Conservation (phyloP, 2,113 vertebrate genomes). For the Oenanthe melanoleuca region DNA sequence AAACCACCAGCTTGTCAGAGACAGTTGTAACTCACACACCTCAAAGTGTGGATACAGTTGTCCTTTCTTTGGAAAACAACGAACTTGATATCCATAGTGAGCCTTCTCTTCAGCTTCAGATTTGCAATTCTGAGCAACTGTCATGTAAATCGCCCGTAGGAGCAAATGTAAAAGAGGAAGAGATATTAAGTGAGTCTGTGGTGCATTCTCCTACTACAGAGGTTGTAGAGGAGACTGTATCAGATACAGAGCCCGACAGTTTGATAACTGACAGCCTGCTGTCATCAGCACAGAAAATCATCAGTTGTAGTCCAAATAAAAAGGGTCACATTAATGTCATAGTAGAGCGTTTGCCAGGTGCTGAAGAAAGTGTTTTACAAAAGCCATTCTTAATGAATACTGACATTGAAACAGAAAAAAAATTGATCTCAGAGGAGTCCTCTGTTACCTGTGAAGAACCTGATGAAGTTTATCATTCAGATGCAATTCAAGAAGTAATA, state of each 20-base stretch:
- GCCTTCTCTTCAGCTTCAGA: conserved; percentile 80
- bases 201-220: conserved; percentile 70
- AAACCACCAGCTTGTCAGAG: conserved; percentile 64
- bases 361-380: conserved; percentile 81
- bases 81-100: conserved; percentile 74
- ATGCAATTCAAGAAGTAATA: conserved; percentile 77
- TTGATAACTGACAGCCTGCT: conserved; percentile 85
- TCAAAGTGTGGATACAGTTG: conserved; percentile 77
- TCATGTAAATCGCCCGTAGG: conserved; percentile 23
- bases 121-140: conserved; percentile 75
- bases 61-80: conserved; percentile 81
- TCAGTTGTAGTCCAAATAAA: conserved; percentile 88
- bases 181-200: conserved; percentile 33
- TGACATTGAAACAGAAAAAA: conserved; percentile 77
- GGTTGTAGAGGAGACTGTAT: conserved; percentile 79
- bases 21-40: conserved; percentile 34
- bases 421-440: conserved; percentile 49
- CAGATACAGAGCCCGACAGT: conserved; percentile 80
- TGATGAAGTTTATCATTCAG: conserved; percentile 47
- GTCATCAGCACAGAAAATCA: conserved; percentile 96
- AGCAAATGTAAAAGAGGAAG: conserved; percentile 31
- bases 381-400: conserved; percentile 83
- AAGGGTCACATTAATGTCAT: conserved; percentile 95
- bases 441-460: conserved; percentile 47
- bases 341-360: conserved; percentile 92